Base-by-base conservation (phyloP, 2,888 invertebrate species). In the Perizoma affinitatum region DNA sequence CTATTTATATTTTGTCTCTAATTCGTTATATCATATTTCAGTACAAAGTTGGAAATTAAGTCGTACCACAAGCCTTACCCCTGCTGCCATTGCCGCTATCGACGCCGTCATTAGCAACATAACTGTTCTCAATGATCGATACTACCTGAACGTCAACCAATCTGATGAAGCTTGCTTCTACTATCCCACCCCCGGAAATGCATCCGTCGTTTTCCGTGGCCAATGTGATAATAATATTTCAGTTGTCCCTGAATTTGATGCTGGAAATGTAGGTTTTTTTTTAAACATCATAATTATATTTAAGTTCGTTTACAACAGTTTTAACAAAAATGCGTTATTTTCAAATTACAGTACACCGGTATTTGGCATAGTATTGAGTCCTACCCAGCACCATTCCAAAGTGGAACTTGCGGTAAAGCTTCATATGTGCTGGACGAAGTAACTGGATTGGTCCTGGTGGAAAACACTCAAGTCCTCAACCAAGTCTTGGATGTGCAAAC, bases 281-380 rank as follows among this genome's bases (percentile, higher is more conserved):
- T 34, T 7, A 36, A 43, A 34, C 38, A 43, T 42, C 11, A 43
- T 34, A n/a, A n/a, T n/a, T n/a, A 33, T 45, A 40, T 22, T 53
- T 38, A 38, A 38, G 7, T 6, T 38, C 5, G 7, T 38, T 6
- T 38, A 22, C 22, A 2, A 22, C 22, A 54, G 61, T 59, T 0
- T 72, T 88, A 0, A 69, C 65, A 42, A 43, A 46, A 54, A 54
- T 36, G 40, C 22, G 33, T 11, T 53, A 6, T 34, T 40, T 9
- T 10, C 48, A 33, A 11, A 51, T 9, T 7, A 42, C 76, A 87
- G 92, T 92, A 86, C 66, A 64, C 68, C 43, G 87, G 82, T 5
- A 59, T 55, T 3, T 91, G 90, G 91, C 84, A 83, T 54, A 84
- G 87, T 65, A 74, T 89, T 11, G 80, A 86, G 59, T 84, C 88